Evolutionary conservation across 2,888 invertebrate genomes (phyloP), one percentile per base, ranked within the genome.

Genomic region (Diaprepes abbreviatus): DNA sequence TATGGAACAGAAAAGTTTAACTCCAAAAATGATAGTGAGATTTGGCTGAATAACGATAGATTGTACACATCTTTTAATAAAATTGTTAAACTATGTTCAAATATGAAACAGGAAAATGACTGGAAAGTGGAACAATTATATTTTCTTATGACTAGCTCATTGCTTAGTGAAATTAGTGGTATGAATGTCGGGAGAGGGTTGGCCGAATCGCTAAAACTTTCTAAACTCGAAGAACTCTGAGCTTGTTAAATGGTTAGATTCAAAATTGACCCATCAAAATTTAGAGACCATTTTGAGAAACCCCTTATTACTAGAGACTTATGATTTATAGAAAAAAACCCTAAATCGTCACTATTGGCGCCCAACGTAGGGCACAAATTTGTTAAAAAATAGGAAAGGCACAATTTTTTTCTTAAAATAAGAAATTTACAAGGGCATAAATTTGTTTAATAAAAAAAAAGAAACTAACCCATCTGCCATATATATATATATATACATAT

Each of bases 41-140:
- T 82, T 70, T 92, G 92, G 91, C 87, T 89, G 67, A 91, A 91
- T 79, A 87, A 87, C 62, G 92, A 93, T 78, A 87, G 90, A 76
- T 85, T 89, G 58, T 91, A 91, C 79, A 90, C 87, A 88, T 76
- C 81, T 88, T 75, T 78, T 89, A 64, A 86, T 85, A 14, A 84
- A 84, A 76, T 78, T 87, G 19, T 58, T 87, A 6, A 80, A 78
- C 16, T 84, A n/a, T n/a, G n/a, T n/a, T 82, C 83, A 21, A 74
- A 76, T 0, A 79, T 85, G 5, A 80, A 83, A 50, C 77, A 77
- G 10, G 89, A 91, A 65, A 85, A 86, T 40, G 87, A 89, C 35
- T 93, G 93, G 88, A 89, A 91, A 77, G 81, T 88, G 3, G 87
- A 89, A 40, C 89, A 91, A 76, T 85, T 93, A 80, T 87, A 87